These are phyloP conservation scores for Pseudolycoriella hygida DNA, from an alignment of 2,888 invertebrate species.

Conservation along the genomic window DNA sequence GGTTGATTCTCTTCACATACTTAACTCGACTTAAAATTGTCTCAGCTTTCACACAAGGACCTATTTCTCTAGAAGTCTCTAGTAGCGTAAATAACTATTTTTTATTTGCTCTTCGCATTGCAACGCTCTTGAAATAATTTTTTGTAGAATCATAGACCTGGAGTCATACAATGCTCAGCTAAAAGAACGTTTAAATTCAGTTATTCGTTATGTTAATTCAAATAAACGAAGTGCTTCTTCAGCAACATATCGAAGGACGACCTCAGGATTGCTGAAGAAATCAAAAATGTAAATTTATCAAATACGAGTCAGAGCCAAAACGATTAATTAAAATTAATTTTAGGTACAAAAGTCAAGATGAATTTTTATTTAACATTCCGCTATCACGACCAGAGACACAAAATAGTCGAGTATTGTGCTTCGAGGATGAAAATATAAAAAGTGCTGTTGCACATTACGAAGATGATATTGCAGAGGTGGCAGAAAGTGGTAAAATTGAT, in stretches of 20 bases:
- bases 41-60: too few species aligned
- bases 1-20: too few species aligned
- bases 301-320: not conserved
- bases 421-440: too few species aligned
- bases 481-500: not conserved
- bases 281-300: not conserved
- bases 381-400: too few species aligned
- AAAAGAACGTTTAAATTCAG: constrained; percentile 1
- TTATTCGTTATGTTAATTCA: not conserved
- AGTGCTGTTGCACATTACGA: not conserved
- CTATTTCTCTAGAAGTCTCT: too few species aligned
- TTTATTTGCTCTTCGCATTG: too few species aligned
- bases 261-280: not conserved
- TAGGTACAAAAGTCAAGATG: not conserved
- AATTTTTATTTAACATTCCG: not conserved
- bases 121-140: too few species aligned
- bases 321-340: not conserved
- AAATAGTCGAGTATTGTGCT: too few species aligned
- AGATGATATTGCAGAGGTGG: not conserved
- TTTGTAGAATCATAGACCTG: constrained; percentile 2
- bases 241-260: not conserved
- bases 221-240: not conserved
- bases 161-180: constrained; percentile 4
- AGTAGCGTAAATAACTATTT: not conserved
- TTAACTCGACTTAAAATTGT: too few species aligned